Percentiles rank a stretch among this genome's conserved stretches.
These are phyloP conservation scores for Brachyhypopomus gauderio DNA, from an alignment of 2,113 vertebrate genomes.

Conservation along the genomic window DNA sequence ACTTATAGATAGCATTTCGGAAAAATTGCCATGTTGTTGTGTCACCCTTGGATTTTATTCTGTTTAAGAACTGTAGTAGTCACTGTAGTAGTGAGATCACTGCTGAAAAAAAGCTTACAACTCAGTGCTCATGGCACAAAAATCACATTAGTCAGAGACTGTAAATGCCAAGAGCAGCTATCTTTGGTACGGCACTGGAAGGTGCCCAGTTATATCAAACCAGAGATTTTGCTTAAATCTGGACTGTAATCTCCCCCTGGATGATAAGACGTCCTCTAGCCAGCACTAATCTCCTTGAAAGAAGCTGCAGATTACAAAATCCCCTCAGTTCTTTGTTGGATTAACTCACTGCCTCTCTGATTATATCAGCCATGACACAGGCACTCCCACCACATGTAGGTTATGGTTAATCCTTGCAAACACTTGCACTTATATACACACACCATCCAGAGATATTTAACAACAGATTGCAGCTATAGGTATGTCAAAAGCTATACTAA, in stretches of 20 bases:
- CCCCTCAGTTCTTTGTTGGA: constrained; percentile 59
- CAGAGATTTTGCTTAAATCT: constrained; percentile 61
- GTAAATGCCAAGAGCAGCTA: constrained; percentile 4
- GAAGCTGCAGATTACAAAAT: constrained; percentile 68
- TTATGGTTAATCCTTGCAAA: constrained; percentile 1
- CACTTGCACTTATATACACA: neutral
- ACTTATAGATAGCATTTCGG: too few species aligned
- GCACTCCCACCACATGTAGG: neutral
- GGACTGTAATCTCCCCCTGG: constrained; percentile 57
- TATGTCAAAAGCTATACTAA: neutral
- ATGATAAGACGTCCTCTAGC: constrained; percentile 61
- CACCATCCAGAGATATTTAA: neutral
- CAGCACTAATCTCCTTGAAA: constrained; percentile 68
- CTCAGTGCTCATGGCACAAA: neutral
- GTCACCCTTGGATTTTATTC: too few species aligned
- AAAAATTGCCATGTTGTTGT: too few species aligned
- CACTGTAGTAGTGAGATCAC: neutral
- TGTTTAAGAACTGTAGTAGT: too few species aligned
- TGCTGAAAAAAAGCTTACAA: neutral
- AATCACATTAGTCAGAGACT: constrained; percentile 13
- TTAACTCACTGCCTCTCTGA: constrained; percentile 39
- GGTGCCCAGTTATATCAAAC: constrained; percentile 26
- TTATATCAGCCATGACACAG: neutral
- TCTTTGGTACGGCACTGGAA: neutral
- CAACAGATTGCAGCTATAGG: neutral